Conservation (phyloP, 2,113 vertebrate genomes). For the Butorides virescens region DNA sequence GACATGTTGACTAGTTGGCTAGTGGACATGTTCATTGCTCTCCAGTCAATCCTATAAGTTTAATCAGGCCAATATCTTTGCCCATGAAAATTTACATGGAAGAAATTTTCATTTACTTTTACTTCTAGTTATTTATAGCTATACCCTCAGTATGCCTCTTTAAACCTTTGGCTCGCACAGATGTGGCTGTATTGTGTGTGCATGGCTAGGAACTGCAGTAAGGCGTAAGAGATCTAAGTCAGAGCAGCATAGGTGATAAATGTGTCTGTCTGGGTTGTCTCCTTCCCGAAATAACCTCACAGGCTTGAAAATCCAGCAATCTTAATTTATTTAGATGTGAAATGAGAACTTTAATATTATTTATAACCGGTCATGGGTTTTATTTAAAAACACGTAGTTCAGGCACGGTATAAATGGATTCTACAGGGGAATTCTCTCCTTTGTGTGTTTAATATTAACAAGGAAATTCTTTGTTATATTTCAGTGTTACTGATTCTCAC, state of each 20-base stretch:
- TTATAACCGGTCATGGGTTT: background rate
- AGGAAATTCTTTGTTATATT: background rate
- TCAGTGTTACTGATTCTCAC: background rate
- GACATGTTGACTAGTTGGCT: accelerated
- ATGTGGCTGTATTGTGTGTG: background rate
- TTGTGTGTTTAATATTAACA: background rate
- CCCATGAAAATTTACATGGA: background rate
- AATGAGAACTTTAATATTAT: background rate
- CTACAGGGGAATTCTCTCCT: background rate
- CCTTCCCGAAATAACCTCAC: background rate
- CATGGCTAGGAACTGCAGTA: background rate
- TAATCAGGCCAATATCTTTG: background rate
- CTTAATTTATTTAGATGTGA: background rate
- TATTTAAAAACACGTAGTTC: background rate
- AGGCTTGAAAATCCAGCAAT: background rate
- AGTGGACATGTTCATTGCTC: background rate
- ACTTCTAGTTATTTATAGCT: background rate
- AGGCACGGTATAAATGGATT: background rate
- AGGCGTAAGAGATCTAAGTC: background rate
- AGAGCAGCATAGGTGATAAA: background rate
- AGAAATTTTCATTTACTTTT: background rate
- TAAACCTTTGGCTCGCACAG: background rate
- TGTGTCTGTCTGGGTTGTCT: background rate
- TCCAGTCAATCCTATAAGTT: background rate
- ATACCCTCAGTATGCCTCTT: background rate